Conservation (phyloP, 2,888 invertebrate species). For the Lymantria monacha region DNA sequence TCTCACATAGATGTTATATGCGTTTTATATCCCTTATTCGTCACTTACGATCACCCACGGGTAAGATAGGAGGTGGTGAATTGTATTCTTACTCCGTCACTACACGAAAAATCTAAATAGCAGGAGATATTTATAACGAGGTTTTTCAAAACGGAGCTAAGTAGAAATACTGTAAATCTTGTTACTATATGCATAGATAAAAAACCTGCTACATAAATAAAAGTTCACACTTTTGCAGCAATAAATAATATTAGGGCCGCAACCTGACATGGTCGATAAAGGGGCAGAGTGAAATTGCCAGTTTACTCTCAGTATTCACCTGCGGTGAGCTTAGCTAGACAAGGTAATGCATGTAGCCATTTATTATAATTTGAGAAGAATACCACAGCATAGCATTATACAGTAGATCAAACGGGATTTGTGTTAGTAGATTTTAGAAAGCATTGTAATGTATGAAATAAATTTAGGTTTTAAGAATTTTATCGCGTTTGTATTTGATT, state of each 20-base stretch:
- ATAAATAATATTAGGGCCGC: constrained; percentile 36
- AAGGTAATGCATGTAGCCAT: constrained; percentile 55
- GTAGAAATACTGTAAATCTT: background rate
- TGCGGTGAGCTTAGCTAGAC: constrained; percentile 36
- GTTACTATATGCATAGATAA: constrained; percentile 16
- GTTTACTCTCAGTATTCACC: constrained; percentile 30
- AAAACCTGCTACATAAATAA: constrained; percentile 22
- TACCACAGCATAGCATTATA: constrained; percentile 23
- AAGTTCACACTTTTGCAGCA: constrained; percentile 29
- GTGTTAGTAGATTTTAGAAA: background rate
- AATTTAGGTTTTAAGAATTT: no score
- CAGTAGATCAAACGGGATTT: constrained; percentile 20
- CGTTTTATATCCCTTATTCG: no score
- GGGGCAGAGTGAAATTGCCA: constrained; percentile 37
- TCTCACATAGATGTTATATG: no score
- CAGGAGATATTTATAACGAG: no score
- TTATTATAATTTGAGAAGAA: constrained; percentile 60
- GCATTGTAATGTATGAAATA: no score
- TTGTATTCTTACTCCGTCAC: no score
- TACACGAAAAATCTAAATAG: no score
- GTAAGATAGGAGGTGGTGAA: no score
- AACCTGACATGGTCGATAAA: constrained; percentile 36
- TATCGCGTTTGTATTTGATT: no score
- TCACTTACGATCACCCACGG: no score
- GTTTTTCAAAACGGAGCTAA: no score